Percentiles rank a stretch among this genome's conserved stretches.
Conservation (phyloP, 2,113 vertebrate genomes). For the Spilogale gracilis region DNA sequence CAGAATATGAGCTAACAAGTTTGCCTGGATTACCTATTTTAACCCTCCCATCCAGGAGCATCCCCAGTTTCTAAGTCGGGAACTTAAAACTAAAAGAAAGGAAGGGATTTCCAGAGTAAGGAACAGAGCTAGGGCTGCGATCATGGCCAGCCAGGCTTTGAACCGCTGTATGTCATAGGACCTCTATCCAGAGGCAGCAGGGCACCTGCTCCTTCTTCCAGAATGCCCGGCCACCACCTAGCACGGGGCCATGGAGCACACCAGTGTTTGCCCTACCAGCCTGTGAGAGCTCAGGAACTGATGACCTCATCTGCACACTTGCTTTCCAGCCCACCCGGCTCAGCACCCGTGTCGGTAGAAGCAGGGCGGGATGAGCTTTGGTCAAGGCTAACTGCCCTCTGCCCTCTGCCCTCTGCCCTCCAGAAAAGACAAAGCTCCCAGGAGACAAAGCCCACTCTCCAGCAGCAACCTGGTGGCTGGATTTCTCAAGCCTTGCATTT, state of each 20-base stretch:
- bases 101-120: neutral
- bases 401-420: neutral
- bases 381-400: neutral
- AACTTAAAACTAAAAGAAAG: neutral
- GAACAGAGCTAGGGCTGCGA: neutral
- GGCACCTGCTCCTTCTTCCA: neutral
- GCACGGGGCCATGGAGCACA: neutral
- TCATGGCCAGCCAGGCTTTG: neutral
- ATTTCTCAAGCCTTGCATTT: neutral
- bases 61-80: neutral
- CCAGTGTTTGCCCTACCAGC: neutral
- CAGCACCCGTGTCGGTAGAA: neutral
- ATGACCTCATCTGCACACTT: accelerated
- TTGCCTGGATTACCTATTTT: neutral
- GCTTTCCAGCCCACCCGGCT: neutral
- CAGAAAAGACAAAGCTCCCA: neutral
- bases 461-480: neutral
- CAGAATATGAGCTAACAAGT: neutral
- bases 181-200: accelerated
- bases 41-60: neutral
- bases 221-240: neutral
- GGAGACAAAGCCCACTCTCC: neutral
- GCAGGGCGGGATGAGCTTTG: too few relatives aligned
- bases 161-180: neutral
- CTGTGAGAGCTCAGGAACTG: neutral